Evolutionary conservation across 2,888 invertebrate species (phyloP).

Genomic region (Coleophora deauratella): DNA sequence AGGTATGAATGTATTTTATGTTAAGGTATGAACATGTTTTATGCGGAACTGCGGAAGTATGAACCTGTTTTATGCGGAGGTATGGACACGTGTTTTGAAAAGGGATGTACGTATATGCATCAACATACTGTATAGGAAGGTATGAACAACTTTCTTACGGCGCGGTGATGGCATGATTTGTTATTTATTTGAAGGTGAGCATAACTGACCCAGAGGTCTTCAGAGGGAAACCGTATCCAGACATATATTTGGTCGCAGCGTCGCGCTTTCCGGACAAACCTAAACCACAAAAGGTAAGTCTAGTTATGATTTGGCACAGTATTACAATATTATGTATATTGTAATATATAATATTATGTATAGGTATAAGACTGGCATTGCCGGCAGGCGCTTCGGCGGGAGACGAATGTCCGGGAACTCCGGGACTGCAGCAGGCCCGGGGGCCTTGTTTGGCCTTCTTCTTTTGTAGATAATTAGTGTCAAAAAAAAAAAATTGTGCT

Average conservation of each 20-base stretch:
- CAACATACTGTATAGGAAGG: neutral
- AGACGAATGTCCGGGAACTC: no score
- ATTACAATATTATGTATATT: neutral
- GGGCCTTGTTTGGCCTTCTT: neutral
- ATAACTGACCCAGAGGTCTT: slow-evolving; percentile 84
- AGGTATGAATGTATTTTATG: no score
- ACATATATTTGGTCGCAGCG: slow-evolving; percentile 85
- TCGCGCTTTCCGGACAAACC: slow-evolving; percentile 78
- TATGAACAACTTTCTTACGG: neutral
- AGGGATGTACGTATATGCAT: neutral
- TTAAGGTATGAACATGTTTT: slow-evolving; percentile 55
- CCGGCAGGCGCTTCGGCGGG: neutral
- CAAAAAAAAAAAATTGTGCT: neutral
- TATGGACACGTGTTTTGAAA: neutral
- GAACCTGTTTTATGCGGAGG: neutral
- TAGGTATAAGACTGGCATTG: neutral
- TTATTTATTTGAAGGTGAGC: slow-evolving; percentile 56
- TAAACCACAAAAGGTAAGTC: slow-evolving; percentile 57
- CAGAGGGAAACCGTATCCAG: slow-evolving; percentile 88
- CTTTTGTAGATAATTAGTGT: no score
- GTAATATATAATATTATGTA: neutral
- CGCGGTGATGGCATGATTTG: neutral
- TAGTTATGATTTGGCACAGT: neutral
- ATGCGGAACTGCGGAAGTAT: neutral
- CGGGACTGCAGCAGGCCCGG: no score